Evolutionary conservation across 2,888 invertebrate genomes (phyloP), one percentile per base, ranked within the genome.

Genomic region (Rhyacophila evoluta): DNA sequence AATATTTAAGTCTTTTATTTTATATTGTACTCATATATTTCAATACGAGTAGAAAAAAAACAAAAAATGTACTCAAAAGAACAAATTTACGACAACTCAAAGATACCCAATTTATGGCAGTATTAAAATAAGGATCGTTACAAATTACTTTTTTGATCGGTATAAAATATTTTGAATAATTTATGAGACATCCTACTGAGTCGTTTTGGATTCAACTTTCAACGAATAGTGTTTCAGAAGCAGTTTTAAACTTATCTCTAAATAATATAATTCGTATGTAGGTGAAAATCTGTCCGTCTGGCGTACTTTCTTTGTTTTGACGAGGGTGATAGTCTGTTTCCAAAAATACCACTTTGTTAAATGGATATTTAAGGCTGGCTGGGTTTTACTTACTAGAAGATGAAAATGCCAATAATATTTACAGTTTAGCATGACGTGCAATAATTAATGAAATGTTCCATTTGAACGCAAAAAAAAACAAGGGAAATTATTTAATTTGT

Each of bases 301-400:
- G 6, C 15, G 41, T 55, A 55, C 55, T 25, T 55, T 55, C 55
- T 55, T 25, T 55, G 55, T 55, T 55, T 55, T 55, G 55, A 55
- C 55, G 55, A 55, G 55, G 55, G 55, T 55, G 55, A 55, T 55
- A 25, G 55, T 10, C 10, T 55, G 55, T 55, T 55, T 55, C 19
- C 55, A 55, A 55, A 55, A 55, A 55, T 55, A 19, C 19, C 19
- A 19, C 55, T 55, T 19, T 19, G 55, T 55, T 55, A 55, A 55
- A 55, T 55, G 55, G 55, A 55, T 55, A 55, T 55, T 55, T 55
- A 55, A 55, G 55, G 19, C 55, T 4, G 8, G 25, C 19, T 55
- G 55, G 19, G 55, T 19, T 55, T 10, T 19, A 19, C 55, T 55
- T 19, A 55, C 55, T 19, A 15, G 10, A 2, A 8, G 19, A 55